phyloP scores from a whole-genome alignment of 2,797 vertebrate species.

The Ambastaia sidthimunki region DNA sequence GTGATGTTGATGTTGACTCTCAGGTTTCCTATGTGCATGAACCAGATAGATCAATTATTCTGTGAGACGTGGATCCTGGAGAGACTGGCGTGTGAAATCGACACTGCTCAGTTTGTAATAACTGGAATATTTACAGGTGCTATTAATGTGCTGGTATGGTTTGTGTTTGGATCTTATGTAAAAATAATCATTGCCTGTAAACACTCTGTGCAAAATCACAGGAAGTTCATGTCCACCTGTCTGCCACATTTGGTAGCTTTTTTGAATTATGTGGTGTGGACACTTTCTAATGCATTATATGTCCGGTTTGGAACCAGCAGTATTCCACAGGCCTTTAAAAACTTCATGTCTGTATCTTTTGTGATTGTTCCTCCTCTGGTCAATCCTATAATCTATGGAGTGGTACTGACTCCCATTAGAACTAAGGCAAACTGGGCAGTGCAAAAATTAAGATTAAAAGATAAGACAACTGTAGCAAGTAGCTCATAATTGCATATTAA shows the following conservation, averaged over 20 bases:
- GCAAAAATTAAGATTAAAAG: not conserved
- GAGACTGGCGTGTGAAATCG: conserved; percentile 21
- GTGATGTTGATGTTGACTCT: conserved; percentile 18
- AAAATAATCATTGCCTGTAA: conserved; percentile 40
- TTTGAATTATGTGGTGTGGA: conserved; percentile 25
- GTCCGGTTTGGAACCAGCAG: conserved; percentile 16
- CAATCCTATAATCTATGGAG: conserved; percentile 51
- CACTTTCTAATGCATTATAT: conserved; percentile 28
- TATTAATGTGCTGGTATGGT: conserved; percentile 12
- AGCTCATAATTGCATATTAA: not conserved
- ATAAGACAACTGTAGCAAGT: not conserved
- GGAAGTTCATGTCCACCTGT: conserved; percentile 41
- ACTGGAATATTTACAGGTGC: conserved; percentile 10
- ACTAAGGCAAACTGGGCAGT: conserved; percentile 4
- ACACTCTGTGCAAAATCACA: conserved; percentile 28
- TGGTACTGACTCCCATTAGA: conserved; percentile 36
- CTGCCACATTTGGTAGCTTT: conserved; percentile 43
- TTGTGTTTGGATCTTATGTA: conserved; percentile 45
- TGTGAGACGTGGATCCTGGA: conserved; percentile 43
- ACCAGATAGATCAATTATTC: conserved; percentile 41
- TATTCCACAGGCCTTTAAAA: conserved; percentile 19
- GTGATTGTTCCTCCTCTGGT: conserved; percentile 44
- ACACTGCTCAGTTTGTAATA: conserved; percentile 31
- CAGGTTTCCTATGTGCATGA: conserved; percentile 39
- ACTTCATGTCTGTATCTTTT: conserved; percentile 37